A percentile compares a stretch with the other conserved stretches of the same genome.
Conservation (phyloP, 2,888 invertebrate species). For the Mechanitis messenoides region DNA sequence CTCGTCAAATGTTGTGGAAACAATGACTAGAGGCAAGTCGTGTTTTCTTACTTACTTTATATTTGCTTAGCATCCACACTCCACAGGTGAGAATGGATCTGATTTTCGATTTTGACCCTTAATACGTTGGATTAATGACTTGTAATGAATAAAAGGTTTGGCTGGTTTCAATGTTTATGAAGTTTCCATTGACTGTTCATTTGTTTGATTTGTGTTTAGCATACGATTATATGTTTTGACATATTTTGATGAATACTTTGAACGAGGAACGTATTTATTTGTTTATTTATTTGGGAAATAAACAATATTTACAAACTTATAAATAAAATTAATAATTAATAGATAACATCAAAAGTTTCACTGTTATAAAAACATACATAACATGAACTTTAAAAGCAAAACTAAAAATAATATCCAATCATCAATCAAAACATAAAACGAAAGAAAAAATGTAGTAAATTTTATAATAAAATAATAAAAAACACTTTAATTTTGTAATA, state of each 20-base stretch:
- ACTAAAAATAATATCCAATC: no score
- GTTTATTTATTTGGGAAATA: no score
- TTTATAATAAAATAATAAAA: no score
- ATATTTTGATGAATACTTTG: conserved; percentile 2
- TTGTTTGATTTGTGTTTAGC: neutral
- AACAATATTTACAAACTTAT: no score
- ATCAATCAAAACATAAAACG: no score
- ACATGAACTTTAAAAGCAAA: no score
- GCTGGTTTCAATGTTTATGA: neutral
- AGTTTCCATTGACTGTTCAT: neutral
- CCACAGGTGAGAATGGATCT: neutral
- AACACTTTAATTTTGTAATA: no score
- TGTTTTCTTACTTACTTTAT: conserved; percentile 17
- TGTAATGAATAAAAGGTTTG: neutral
- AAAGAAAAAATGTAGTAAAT: no score
- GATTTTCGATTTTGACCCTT: neutral
- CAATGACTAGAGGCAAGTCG: conserved; percentile 24
- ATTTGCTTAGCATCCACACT: conserved; percentile 12
- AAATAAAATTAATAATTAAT: no score
- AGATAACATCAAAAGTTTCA: no score
- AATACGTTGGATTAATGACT: neutral
- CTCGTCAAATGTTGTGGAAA: conserved; percentile 27
- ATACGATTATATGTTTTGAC: neutral
- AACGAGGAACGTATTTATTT: neutral
- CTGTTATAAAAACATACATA: no score